These are phyloP conservation scores for Geopemphigus sp. DNA, from an alignment of 1,140 invertebrate species.

Conservation along the genomic window DNA sequence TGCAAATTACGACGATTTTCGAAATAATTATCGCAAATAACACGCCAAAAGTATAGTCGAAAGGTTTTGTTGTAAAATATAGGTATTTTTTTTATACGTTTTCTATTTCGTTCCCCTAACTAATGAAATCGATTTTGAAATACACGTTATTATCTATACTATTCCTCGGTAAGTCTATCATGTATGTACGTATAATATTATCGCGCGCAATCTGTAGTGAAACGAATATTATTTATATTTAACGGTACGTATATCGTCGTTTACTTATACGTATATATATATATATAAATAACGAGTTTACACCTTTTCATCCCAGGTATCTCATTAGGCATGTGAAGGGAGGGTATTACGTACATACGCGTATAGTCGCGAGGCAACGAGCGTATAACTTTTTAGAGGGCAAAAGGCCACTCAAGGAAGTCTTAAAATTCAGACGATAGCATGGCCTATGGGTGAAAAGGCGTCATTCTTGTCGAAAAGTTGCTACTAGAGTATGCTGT, in stretches of 20 bases:
- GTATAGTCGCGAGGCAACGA: not conserved
- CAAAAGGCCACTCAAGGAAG: not conserved
- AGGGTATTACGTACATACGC: no score
- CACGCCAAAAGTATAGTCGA: no score
- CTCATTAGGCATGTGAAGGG: not conserved
- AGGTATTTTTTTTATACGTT: no score
- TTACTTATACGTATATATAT: not conserved
- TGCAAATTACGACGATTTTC: no score
- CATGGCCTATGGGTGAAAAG: not conserved
- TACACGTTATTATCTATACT: no score
- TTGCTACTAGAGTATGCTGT: not conserved
- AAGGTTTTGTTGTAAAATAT: no score
- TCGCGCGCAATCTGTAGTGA: not conserved
- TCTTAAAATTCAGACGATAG: constrained; percentile 16
- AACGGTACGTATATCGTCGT: not conserved
- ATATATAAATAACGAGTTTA: constrained; percentile 22
- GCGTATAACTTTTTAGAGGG: constrained; percentile 5
- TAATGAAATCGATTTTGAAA: no score
- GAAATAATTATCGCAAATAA: no score
- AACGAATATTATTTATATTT: not conserved
- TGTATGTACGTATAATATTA: not conserved
- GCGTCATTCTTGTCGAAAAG: constrained; percentile 19
- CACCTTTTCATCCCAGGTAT: not conserved
- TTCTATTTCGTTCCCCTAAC: no score
- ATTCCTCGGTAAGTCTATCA: not conserved